Evolutionary conservation across 2,113 vertebrate species (phyloP).

Genomic region (Chaetodon auriga): DNA sequence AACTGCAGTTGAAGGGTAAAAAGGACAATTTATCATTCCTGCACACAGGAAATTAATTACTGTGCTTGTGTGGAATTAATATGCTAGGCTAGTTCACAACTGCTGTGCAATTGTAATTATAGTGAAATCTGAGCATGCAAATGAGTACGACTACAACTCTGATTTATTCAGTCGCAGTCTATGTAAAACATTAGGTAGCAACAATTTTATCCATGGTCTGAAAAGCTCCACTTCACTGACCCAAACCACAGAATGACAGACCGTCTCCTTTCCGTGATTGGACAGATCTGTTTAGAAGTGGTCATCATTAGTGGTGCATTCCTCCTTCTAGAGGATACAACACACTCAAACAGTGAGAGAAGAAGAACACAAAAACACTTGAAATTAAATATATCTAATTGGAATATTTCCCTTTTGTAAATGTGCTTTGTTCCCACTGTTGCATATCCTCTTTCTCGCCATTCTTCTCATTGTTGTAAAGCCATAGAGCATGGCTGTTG

Average conservation of each 20-base stretch:
- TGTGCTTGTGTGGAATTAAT: constrained; percentile 67
- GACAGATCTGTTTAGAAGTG: constrained; percentile 42
- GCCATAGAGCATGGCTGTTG: constrained; percentile 48
- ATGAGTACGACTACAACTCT: constrained; percentile 51
- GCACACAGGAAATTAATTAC: constrained; percentile 72
- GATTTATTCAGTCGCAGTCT: constrained; percentile 48
- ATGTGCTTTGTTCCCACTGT: constrained; percentile 67
- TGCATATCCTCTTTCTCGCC: constrained; percentile 54
- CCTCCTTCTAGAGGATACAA: constrained; percentile 54
- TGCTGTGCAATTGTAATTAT: constrained; percentile 58
- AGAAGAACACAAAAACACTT: constrained; percentile 46
- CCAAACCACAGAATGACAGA: constrained; percentile 43
- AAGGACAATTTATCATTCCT: constrained; percentile 70
- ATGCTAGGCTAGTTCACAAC: constrained; percentile 66
- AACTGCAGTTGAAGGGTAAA: constrained; percentile 79
- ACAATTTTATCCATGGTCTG: constrained; percentile 42
- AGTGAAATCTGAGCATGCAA: constrained; percentile 64
- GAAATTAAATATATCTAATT: constrained; percentile 69
- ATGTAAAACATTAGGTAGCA: constrained; percentile 49
- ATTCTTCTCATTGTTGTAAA: constrained; percentile 56
- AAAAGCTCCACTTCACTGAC: constrained; percentile 36
- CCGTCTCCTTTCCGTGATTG: neutral
- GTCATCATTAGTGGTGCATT: constrained; percentile 50
- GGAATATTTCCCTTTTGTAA: constrained; percentile 81
- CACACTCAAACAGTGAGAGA: constrained; percentile 52